Percentiles rank a stretch among this genome's conserved stretches.
phyloP scores from a whole-genome alignment of 2,113 vertebrate species.

The Pongo abelii region DNA sequence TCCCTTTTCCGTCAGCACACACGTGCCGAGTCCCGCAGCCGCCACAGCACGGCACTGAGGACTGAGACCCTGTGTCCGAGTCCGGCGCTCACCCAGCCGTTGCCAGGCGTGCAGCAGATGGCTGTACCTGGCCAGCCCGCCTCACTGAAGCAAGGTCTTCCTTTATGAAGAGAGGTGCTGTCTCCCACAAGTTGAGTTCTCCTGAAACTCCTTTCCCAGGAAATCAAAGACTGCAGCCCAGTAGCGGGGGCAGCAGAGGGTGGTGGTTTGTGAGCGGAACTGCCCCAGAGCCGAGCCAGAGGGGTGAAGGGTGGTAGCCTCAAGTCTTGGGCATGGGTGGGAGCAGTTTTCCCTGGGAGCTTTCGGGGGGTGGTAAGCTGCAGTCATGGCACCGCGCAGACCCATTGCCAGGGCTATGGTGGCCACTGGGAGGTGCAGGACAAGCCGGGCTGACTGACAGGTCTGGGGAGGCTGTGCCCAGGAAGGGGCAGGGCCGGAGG shows the following conservation, averaged over 20 bases:
- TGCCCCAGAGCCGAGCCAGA: fast-evolving
- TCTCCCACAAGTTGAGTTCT: background rate
- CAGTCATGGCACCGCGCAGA: no score
- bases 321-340: fast-evolving
- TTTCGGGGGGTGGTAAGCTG: background rate
- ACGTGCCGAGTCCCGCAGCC: fast-evolving
- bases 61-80: fast-evolving
- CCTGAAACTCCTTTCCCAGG: background rate
- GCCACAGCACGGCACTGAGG: background rate
- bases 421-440: fast-evolving
- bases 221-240: background rate
- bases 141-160: background rate
- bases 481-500: background rate
- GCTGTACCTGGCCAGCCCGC: fast-evolving
- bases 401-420: fast-evolving
- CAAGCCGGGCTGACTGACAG: fast-evolving
- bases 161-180: background rate
- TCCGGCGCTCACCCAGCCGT: background rate
- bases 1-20: fast-evolving
- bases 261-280: fast-evolving
- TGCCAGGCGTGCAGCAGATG: background rate
- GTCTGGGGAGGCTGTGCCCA: background rate
- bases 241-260: no score
- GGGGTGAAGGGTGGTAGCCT: fast-evolving
- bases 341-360: fast-evolving